A percentile compares a stretch with the other conserved stretches of the same genome.
These are phyloP conservation scores for Oophaga pumilio DNA, from an alignment of 2,113 vertebrate genomes.

Conservation along the genomic window DNA sequence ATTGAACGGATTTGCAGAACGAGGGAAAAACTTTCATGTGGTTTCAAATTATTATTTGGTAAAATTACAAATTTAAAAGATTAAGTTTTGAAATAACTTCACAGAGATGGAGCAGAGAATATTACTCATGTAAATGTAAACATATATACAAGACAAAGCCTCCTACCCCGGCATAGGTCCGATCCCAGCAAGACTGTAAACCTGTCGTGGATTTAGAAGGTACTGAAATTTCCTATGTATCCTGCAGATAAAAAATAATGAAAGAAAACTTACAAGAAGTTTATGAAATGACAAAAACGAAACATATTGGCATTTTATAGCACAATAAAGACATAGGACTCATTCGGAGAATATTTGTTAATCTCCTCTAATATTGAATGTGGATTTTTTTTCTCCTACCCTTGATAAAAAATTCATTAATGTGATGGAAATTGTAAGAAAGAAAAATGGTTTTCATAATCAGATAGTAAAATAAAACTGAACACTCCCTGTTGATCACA, in stretches of 20 bases:
- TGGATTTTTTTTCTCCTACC: constrained; percentile 7
- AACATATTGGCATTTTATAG: constrained; percentile 45
- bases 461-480: constrained; percentile 52
- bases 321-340: constrained; percentile 49
- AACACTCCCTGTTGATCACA: constrained; percentile 43
- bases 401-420: constrained; percentile 57
- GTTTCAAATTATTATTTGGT: not conserved
- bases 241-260: constrained; percentile 69
- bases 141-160: not conserved
- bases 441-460: constrained; percentile 59
- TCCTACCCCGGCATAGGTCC: constrained; percentile 91
- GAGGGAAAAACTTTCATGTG: not conserved
- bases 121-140: constrained; percentile 5
- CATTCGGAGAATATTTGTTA: constrained; percentile 54
- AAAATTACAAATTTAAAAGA: constrained; percentile 31
- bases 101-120: not conserved
- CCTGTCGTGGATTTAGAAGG: constrained; percentile 91
- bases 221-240: constrained; percentile 96
- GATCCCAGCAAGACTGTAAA: constrained; percentile 90
- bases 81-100: constrained; percentile 14
- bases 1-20: not conserved
- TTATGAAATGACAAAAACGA: constrained; percentile 51
- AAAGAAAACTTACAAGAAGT: constrained; percentile 48
- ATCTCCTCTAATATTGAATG: constrained; percentile 51
- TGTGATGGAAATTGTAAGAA: constrained; percentile 57